Evolutionary conservation across 2,888 invertebrate species (phyloP).

Genomic region (Polietes domitor): DNA sequence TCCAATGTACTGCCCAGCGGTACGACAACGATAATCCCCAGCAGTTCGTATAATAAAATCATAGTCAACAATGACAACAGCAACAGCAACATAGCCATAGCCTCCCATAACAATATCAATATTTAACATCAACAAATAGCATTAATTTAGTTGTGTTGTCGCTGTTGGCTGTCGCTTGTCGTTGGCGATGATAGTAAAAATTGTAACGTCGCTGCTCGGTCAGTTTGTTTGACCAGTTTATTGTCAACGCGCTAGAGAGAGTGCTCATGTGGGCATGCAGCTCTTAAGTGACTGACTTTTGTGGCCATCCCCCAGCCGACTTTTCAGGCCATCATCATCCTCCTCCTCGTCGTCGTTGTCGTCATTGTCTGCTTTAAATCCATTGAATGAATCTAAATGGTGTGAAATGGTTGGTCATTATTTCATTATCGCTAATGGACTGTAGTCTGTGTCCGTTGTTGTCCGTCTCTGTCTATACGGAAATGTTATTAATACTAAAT

Average conservation of each 20-base stretch:
- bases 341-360: background rate
- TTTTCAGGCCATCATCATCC: background rate
- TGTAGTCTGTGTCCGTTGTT: background rate
- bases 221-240: slow-evolving; percentile 2
- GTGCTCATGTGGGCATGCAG: slow-evolving; percentile 7
- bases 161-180: slow-evolving; percentile 26
- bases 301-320: background rate
- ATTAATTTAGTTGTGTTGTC: slow-evolving; percentile 66
- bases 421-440: slow-evolving; percentile 65
- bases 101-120: slow-evolving; percentile 63
- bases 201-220: slow-evolving; percentile 5
- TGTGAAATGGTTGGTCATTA: slow-evolving; percentile 65
- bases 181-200: background rate
- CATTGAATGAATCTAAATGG: slow-evolving; percentile 52
- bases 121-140: slow-evolving; percentile 59
- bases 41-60: background rate
- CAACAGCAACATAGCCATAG: slow-evolving; percentile 10
- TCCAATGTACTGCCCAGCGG: background rate
- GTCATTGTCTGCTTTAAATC: background rate
- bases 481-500: slow-evolving; percentile 66
- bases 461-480: slow-evolving; percentile 46
- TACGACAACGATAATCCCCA: background rate
- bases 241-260: background rate
- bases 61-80: background rate
- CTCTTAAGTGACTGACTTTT: background rate